Evolutionary conservation across 37 sponge, comb jelly and placozoan species (phyloP).

Genomic region (Beroe forskalii): DNA sequence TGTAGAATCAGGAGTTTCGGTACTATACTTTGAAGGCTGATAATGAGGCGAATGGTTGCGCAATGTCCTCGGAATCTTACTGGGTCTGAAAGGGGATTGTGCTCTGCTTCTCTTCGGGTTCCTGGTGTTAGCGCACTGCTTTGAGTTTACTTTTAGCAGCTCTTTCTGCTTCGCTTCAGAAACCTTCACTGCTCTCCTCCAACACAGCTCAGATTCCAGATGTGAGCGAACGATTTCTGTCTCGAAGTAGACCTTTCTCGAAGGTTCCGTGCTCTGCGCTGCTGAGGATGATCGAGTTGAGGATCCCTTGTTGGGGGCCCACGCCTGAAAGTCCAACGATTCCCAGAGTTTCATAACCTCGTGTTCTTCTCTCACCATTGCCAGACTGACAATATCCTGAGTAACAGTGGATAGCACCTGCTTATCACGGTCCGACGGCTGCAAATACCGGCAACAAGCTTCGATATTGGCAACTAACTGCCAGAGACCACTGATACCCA

Average conservation of each 20-base stretch:
- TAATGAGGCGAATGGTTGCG: no score
- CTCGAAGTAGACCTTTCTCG: not conserved
- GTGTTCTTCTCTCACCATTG: not conserved
- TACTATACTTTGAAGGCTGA: no score
- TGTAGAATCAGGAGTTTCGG: no score
- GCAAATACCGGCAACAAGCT: slow-evolving; percentile 4
- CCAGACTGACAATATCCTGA: not conserved
- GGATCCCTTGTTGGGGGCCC: not conserved
- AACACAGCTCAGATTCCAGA: not conserved
- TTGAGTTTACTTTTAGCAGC: not conserved
- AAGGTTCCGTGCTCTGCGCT: not conserved
- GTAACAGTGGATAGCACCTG: not conserved
- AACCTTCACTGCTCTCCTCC: not conserved
- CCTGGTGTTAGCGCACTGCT: no score
- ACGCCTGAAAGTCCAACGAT: not conserved
- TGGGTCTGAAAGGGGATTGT: no score
- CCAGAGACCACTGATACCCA: not conserved
- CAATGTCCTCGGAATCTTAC: no score
- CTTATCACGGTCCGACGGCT: not conserved
- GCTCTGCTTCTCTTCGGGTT: no score
- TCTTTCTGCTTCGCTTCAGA: not conserved
- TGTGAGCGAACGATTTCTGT: not conserved
- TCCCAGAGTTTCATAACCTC: slow-evolving; percentile 26
- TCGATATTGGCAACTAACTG: not conserved
- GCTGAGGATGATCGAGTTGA: not conserved